Conservation (phyloP, 92 coral and sea anemone species). For the Epizoanthus scotinus region DNA sequence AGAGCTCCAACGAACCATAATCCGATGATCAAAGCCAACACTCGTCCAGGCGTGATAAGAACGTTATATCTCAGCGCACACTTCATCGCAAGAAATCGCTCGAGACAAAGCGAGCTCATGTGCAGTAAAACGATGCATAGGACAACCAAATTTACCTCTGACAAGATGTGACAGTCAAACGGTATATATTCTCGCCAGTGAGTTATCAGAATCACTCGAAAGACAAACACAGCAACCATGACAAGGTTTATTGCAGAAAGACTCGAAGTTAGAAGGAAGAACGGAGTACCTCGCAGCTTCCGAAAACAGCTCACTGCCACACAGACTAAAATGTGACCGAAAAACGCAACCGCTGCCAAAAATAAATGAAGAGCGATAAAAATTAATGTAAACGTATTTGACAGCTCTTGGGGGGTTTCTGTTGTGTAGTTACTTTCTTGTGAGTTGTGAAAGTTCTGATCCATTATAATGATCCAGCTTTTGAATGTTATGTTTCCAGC, state of each 20-base stretch:
- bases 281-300: neutral
- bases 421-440: slow-evolving; percentile 16
- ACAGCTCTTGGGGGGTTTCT: neutral
- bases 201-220: slow-evolving; percentile 24
- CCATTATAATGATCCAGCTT: neutral
- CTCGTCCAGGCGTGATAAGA: slow-evolving; percentile 6
- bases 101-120: slow-evolving; percentile 8
- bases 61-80: slow-evolving; percentile 24
- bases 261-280: slow-evolving; percentile 16
- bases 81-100: slow-evolving; percentile 29
- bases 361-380: slow-evolving; percentile 24
- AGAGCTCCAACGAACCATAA: slow-evolving; percentile 3
- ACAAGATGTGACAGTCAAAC: slow-evolving; percentile 35
- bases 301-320: slow-evolving; percentile 19
- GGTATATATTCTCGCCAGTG: slow-evolving; percentile 3
- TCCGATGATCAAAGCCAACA: neutral
- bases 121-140: slow-evolving; percentile 25
- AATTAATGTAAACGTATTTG: neutral
- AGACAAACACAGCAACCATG: slow-evolving; percentile 1
- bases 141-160: slow-evolving; percentile 15
- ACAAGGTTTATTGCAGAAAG: slow-evolving; percentile 7
- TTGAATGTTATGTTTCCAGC: neutral
- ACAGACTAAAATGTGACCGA: slow-evolving; percentile 33
- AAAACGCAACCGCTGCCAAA: slow-evolving; percentile 21
- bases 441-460: neutral